Percentiles rank a stretch among this genome's conserved stretches.
Evolutionary conservation across 30 jellyfish, hydroid and myxozoan genomes (phyloP).

Genomic region (Aurelia coerulea): DNA sequence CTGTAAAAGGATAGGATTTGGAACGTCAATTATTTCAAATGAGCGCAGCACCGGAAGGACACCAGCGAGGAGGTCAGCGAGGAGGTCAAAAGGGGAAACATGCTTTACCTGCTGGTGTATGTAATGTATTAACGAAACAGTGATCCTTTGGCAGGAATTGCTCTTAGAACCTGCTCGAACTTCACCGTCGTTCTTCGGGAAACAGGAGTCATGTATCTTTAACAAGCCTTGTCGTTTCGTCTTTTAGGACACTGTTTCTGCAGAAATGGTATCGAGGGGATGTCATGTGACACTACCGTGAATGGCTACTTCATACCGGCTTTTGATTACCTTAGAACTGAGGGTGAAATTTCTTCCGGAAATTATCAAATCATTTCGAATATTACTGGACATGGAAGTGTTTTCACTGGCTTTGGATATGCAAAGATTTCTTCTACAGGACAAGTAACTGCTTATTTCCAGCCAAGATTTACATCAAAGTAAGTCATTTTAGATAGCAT

Average conservation of each 20-base stretch:
- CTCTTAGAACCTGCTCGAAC: no score
- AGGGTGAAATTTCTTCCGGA: conserved; percentile 73
- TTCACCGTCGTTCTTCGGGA: no score
- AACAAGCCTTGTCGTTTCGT: not conserved
- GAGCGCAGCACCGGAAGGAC: no score
- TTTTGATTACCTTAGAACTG: conserved; percentile 43
- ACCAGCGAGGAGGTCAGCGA: no score
- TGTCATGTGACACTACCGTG: conserved; percentile 47
- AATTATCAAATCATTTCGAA: conserved; percentile 8
- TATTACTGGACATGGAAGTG: conserved; percentile 24
- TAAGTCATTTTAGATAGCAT: not conserved
- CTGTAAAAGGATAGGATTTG: no score
- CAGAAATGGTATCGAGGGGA: conserved; percentile 54
- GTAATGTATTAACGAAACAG: no score
- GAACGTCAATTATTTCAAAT: no score
- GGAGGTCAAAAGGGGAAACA: no score
- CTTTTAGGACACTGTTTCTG: conserved; percentile 76
- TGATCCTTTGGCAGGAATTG: no score
- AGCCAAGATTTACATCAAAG: conserved; percentile 55
- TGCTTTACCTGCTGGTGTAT: no score
- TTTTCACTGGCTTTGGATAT: conserved; percentile 79
- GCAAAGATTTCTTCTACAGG: conserved; percentile 45
- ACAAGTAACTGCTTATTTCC: conserved; percentile 20
- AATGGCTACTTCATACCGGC: conserved; percentile 60
- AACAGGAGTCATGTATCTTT: no score